Conservation (phyloP, 2,888 invertebrate species). For the Synanthedon myopaeformis region DNA sequence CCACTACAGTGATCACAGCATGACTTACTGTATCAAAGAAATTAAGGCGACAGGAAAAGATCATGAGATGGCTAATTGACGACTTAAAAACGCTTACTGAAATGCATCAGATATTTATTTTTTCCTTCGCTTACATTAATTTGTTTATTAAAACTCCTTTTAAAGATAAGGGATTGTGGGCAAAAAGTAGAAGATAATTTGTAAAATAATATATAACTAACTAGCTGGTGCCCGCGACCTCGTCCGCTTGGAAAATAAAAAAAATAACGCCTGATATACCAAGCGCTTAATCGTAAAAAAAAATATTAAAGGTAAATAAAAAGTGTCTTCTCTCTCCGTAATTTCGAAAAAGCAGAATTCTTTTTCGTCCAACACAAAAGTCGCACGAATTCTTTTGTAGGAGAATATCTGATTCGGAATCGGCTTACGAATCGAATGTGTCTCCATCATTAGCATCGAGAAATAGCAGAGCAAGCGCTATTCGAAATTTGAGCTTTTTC, state of each 20-base stretch:
- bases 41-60: background rate
- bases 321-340: background rate
- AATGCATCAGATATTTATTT: no score
- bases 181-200: no score
- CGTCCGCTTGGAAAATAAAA: background rate
- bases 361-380: background rate
- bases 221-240: background rate
- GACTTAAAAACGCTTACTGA: background rate
- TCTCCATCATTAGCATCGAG: background rate
- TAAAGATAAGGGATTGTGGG: no score
- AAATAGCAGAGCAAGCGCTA: background rate
- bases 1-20: conserved; percentile 20
- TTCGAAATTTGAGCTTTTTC: conserved; percentile 4
- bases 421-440: background rate
- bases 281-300: no score
- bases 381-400: background rate
- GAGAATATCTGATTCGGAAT: background rate
- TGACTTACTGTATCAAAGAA: conserved; percentile 4
- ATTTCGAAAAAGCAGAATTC: background rate
- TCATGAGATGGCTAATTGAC: background rate
- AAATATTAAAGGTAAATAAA: no score
- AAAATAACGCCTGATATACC: no score
- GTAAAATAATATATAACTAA: no score
- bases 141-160: no score
- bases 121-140: no score